Evolutionary conservation across 2,888 invertebrate species (phyloP).

Genomic region (Cotesia congregata): DNA sequence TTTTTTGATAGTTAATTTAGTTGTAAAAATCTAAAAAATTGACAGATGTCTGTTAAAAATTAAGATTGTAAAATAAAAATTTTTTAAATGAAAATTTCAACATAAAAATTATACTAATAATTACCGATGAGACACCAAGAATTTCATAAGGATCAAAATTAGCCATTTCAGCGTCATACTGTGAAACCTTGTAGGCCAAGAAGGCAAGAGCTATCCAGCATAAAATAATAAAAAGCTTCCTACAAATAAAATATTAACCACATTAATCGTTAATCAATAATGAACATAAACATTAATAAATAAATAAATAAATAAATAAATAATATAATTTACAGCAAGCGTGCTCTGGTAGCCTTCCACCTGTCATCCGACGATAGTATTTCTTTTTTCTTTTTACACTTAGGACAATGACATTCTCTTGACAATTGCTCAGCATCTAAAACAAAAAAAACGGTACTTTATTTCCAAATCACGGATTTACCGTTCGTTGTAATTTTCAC

Average conservation of each 20-base stretch:
- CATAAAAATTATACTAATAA: neutral
- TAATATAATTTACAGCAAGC: slow-evolving; percentile 73
- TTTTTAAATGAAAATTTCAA: no score
- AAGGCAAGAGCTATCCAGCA: slow-evolving; percentile 89
- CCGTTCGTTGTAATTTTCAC: neutral
- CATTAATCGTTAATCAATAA: neutral
- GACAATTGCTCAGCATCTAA: slow-evolving; percentile 83
- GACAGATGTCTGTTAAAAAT: no score
- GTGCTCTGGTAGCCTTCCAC: slow-evolving; percentile 86
- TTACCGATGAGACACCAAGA: slow-evolving; percentile 86
- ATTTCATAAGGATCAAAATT: slow-evolving; percentile 99
- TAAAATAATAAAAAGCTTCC: slow-evolving; percentile 82
- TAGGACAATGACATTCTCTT: slow-evolving; percentile 90
- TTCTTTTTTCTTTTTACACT: slow-evolving; percentile 87
- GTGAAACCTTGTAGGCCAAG: slow-evolving; percentile 91
- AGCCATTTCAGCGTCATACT: slow-evolving; percentile 97
- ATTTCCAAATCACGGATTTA: neutral
- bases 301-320: slow-evolving; percentile 18
- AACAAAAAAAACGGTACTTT: slow-evolving; percentile 53
- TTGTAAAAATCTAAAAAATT: no score
- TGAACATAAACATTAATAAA: neutral
- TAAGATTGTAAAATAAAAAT: no score
- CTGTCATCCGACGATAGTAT: slow-evolving; percentile 89
- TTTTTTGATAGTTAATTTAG: no score
- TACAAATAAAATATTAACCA: slow-evolving; percentile 62